Conservation (phyloP, 2,113 vertebrate genomes). For the Ptilorrhoa leucosticta region DNA sequence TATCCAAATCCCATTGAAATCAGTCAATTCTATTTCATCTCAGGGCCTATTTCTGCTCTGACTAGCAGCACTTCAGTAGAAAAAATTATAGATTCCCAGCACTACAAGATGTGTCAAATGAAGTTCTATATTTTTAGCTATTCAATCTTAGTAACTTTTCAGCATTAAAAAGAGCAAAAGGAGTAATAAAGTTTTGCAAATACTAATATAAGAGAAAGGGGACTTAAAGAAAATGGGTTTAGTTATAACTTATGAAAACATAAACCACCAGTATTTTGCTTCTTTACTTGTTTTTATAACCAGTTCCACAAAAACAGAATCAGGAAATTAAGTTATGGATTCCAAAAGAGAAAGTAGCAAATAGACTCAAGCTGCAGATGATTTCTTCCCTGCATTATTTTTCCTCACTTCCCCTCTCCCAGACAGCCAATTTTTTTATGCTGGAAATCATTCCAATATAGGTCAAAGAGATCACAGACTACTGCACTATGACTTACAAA, state of each 20-base stretch:
- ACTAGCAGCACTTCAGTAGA: background rate
- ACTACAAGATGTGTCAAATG: background rate
- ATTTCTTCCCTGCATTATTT: background rate
- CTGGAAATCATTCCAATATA: background rate
- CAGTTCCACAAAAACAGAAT: background rate
- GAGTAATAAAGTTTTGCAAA: background rate
- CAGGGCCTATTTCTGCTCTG: background rate
- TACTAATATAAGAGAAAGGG: background rate
- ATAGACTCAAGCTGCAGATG: background rate
- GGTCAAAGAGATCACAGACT: background rate
- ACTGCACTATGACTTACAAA: background rate
- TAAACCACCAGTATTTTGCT: background rate
- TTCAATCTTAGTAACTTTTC: background rate
- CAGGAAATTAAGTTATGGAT: background rate
- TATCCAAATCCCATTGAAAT: background rate
- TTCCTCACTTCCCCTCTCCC: background rate
- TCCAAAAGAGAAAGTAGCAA: background rate
- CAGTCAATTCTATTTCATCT: background rate
- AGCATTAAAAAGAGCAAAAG: background rate
- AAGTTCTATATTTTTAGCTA: background rate
- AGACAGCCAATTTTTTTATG: background rate
- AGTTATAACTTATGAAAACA: background rate
- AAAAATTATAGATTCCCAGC: background rate
- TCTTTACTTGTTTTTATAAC: background rate
- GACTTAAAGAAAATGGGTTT: background rate